Evolutionary conservation across 2,113 vertebrate species (phyloP).

Genomic region (Rostratula benghalensis): DNA sequence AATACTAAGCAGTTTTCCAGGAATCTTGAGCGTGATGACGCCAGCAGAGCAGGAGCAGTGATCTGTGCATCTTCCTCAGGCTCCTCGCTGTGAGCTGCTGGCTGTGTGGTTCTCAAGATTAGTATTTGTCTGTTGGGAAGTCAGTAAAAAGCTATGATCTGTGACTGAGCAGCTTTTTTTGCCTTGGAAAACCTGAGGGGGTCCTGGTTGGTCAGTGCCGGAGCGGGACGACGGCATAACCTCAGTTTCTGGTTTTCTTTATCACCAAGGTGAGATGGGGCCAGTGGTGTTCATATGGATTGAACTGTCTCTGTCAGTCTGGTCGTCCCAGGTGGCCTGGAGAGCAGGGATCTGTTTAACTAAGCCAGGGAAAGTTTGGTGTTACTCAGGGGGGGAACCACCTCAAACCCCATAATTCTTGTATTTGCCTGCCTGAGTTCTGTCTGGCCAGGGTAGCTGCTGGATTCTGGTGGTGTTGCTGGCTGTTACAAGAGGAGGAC

Average conservation of each 20-base stretch:
- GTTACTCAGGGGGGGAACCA: neutral
- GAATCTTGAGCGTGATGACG: neutral
- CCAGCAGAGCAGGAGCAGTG: neutral
- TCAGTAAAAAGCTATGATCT: neutral
- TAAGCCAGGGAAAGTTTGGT: neutral
- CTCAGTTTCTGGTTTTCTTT: neutral
- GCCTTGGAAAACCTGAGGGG: neutral
- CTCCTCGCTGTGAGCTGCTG: neutral
- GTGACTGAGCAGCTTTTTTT: neutral
- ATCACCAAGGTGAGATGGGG: neutral
- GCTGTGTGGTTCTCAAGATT: neutral
- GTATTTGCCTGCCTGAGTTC: neutral
- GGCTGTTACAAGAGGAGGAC: neutral
- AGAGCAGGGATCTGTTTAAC: neutral
- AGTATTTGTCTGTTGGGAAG: neutral
- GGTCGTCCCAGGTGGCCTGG: neutral
- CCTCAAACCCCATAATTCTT: neutral
- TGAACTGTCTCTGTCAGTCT: neutral
- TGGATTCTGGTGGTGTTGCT: neutral
- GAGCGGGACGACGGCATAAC: fast-evolving
- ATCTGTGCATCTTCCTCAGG: neutral
- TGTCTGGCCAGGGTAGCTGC: neutral
- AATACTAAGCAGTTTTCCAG: neutral
- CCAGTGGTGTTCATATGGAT: fast-evolving
- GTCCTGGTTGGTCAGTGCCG: neutral